Evolutionary conservation across 2,888 invertebrate genomes (phyloP).

Genomic region (Drosophila birchii): DNA sequence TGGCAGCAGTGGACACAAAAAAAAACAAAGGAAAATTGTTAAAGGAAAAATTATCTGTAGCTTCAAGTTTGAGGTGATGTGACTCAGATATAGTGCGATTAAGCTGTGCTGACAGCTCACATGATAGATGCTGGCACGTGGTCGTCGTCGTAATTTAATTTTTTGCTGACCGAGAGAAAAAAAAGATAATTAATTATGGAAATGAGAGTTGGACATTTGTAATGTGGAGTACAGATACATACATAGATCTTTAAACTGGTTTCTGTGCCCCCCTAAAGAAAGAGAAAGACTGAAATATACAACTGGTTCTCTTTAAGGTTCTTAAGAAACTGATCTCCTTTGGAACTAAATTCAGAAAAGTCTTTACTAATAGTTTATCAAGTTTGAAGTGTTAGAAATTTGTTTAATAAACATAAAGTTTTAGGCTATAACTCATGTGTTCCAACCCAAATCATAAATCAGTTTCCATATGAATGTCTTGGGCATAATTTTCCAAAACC

Average conservation of each 20-base stretch:
- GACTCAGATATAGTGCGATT: constrained; percentile 48
- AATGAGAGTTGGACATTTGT: constrained; percentile 35
- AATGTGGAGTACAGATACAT: constrained; percentile 23
- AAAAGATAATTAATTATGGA: constrained; percentile 42
- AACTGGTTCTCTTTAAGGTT: constrained; percentile 22
- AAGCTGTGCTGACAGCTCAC: constrained; percentile 45
- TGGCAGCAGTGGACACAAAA: background rate
- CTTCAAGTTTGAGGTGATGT: constrained; percentile 5
- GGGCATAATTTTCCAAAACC: constrained; percentile 14
- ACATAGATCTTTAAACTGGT: constrained; percentile 17
- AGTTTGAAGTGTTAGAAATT: background rate
- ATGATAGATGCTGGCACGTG: constrained; percentile 57
- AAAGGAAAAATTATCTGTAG: constrained; percentile 8
- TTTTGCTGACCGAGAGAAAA: constrained; percentile 18
- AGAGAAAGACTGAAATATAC: background rate
- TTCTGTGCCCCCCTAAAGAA: background rate
- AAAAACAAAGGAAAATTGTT: constrained; percentile 30
- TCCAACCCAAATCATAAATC: constrained; percentile 22
- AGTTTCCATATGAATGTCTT: constrained; percentile 4
- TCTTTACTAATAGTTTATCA: background rate
- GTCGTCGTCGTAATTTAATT: constrained; percentile 38
- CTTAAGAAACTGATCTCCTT: constrained; percentile 1
- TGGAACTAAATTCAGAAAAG: background rate
- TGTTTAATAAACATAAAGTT: background rate
- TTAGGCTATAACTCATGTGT: constrained; percentile 16